phyloP scores from a whole-genome alignment of 2,113 vertebrate species.

The Calyptommatus sinebrachiatus region DNA sequence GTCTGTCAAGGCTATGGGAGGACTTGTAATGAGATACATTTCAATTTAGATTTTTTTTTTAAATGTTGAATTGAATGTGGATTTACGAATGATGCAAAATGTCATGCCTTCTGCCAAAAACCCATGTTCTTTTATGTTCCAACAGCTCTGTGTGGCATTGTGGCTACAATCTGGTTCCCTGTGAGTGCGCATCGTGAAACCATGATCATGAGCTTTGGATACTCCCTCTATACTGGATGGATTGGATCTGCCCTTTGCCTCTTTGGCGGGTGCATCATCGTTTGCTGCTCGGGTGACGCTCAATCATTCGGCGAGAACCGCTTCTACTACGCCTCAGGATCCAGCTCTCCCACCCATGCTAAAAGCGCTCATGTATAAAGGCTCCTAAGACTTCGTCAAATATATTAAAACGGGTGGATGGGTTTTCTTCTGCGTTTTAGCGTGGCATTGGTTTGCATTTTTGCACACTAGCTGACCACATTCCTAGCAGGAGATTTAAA shows the following conservation, averaged over 20 bases:
- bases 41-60: background rate
- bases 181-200: conserved; percentile 82
- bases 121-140: conserved; percentile 17
- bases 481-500: conserved; percentile 55
- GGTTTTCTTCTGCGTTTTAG: conserved; percentile 2
- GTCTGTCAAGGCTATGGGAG: no score
- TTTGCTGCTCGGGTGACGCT: conserved; percentile 78
- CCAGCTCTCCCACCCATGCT: conserved; percentile 83
- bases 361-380: conserved; percentile 89
- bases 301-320: conserved; percentile 84
- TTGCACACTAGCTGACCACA: conserved; percentile 27
- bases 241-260: conserved; percentile 86
- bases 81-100: background rate
- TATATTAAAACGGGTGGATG: conserved; percentile 54
- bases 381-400: conserved; percentile 15
- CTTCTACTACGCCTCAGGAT: conserved; percentile 90
- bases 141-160: conserved; percentile 81
- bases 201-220: conserved; percentile 90
- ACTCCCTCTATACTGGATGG: conserved; percentile 93
- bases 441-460: conserved; percentile 45
- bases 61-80: background rate
- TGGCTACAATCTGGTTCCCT: conserved; percentile 92
- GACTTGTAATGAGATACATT: background rate
- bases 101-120: background rate
- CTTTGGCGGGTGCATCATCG: conserved; percentile 79